Evolutionary conservation across 2,888 invertebrate genomes (phyloP).

Genomic region (Melinaea marsaeus): DNA sequence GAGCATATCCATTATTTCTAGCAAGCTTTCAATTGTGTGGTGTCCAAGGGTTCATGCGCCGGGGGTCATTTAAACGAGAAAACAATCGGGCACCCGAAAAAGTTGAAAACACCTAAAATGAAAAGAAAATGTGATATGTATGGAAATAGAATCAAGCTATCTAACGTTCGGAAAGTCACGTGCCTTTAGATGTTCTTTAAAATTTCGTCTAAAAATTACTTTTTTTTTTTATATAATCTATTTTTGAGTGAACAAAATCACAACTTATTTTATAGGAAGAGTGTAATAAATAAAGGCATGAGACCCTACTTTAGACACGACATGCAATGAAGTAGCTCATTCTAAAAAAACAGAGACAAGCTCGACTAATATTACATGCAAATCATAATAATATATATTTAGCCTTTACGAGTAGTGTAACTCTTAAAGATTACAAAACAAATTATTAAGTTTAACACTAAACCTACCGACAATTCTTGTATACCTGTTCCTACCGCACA

Average conservation of each 20-base stretch:
- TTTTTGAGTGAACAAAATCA: no score
- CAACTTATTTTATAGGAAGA: neutral
- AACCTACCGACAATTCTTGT: no score
- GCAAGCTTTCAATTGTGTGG: slow-evolving; percentile 64
- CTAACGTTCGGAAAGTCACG: slow-evolving; percentile 38
- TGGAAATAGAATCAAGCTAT: slow-evolving; percentile 34
- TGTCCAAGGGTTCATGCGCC: slow-evolving; percentile 66
- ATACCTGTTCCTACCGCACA: no score
- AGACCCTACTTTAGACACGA: slow-evolving; percentile 50
- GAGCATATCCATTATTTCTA: slow-evolving; percentile 70
- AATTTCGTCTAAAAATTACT: no score
- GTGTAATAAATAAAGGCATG: slow-evolving; percentile 42
- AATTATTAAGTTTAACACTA: no score
- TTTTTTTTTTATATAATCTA: no score
- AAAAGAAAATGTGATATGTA: slow-evolving; percentile 74
- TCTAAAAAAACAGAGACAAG: slow-evolving; percentile 55
- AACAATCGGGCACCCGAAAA: slow-evolving; percentile 78
- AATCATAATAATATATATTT: slow-evolving; percentile 14
- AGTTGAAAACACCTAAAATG: slow-evolving; percentile 79
- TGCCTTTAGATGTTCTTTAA: slow-evolving; percentile 38
- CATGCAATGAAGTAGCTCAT: slow-evolving; percentile 64
- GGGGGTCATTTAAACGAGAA: slow-evolving; percentile 76
- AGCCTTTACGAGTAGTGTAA: no score
- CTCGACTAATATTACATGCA: slow-evolving; percentile 49
- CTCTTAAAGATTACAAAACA: no score